Base-by-base conservation (phyloP, 2,113 vertebrate species). In the Synodontis membranacea region DNA sequence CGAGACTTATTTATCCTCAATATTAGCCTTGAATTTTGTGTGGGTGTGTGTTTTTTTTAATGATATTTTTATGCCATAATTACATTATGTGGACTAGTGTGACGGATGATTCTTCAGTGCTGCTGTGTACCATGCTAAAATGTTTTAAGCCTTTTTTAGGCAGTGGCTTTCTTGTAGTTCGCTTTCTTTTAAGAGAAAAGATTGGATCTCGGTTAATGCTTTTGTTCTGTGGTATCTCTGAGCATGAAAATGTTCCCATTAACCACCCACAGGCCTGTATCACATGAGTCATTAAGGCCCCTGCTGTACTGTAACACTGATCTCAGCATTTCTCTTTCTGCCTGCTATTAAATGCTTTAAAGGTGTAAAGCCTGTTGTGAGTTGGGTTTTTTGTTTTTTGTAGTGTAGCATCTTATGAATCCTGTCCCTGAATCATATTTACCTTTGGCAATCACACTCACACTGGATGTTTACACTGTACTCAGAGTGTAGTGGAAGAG, bases 251-350 rank as follows among this genome's bases (percentile, higher is more conserved):
- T 62, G 42, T 86, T 54, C 66, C 56, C 46, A 64, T 76, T 83
- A 83, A 54, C 79, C 86, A 42, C 86, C 86, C 81, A 87, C 84
- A 80, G 23, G 56, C 50, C 28, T 52, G 23, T 62, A 62, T 10
- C 58, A 37, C 66, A 83, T 60, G 37, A 83, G 86, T 76, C 56
- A 83, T 83, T 66, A 76, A 83, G 72, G 86, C 44, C 39, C 54
- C 58, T 52, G 80, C 70, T 52, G 46, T 50, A 66, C 37, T 62
- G 44, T 76, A 83, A 78, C 34, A 80, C 31, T 2, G 34, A 64
- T 39, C 76, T 66, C 76, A 48, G 34, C 21, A 25, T 28, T 79
- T 54, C 78, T 80, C 21, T 80, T 58, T 39, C 34, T 25, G 37
- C 31, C 34, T 80, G 52, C 56, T 54, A 14, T 44, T 11, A 70